Evolutionary conservation across 92 coral and sea anemone species (phyloP).

Genomic region (Umimayanthus kanabou): DNA sequence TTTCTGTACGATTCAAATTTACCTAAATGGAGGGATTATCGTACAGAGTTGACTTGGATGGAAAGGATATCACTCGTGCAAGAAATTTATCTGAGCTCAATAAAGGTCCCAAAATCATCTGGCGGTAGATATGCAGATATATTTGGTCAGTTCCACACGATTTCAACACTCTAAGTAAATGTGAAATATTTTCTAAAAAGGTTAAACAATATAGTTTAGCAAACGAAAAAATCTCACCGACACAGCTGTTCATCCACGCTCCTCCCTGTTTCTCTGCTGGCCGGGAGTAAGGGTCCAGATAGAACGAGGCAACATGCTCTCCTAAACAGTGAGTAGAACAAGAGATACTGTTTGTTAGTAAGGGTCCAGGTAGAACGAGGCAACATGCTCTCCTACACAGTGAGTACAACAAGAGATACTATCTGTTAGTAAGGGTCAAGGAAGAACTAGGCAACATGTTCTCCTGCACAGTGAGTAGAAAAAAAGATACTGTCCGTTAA

Average conservation of each 20-base stretch:
- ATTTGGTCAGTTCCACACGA: too few relatives aligned
- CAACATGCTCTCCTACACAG: background rate
- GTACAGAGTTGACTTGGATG: too few relatives aligned
- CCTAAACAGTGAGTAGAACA: conserved; percentile 37
- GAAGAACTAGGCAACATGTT: background rate
- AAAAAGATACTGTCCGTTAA: background rate
- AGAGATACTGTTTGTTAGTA: background rate
- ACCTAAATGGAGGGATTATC: too few relatives aligned
- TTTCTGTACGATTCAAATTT: too few relatives aligned
- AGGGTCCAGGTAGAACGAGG: background rate
- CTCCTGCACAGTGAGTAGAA: background rate
- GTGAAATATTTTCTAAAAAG: too few relatives aligned
- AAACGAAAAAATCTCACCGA: conserved; percentile 47
- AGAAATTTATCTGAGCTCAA: background rate
- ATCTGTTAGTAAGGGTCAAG: too few relatives aligned
- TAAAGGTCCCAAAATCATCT: background rate
- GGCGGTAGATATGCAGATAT: too few relatives aligned
- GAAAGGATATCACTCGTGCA: background rate
- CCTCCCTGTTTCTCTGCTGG: conserved; percentile 89
- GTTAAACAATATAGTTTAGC: background rate
- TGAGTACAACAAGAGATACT: background rate
- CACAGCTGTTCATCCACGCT: conserved; percentile 91
- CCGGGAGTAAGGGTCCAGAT: conserved; percentile 81
- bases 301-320: conserved; percentile 73
- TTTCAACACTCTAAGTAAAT: too few relatives aligned